These are phyloP conservation scores for Microcebus murinus DNA, from an alignment of 2,113 vertebrate genomes.

Conservation along the genomic window DNA sequence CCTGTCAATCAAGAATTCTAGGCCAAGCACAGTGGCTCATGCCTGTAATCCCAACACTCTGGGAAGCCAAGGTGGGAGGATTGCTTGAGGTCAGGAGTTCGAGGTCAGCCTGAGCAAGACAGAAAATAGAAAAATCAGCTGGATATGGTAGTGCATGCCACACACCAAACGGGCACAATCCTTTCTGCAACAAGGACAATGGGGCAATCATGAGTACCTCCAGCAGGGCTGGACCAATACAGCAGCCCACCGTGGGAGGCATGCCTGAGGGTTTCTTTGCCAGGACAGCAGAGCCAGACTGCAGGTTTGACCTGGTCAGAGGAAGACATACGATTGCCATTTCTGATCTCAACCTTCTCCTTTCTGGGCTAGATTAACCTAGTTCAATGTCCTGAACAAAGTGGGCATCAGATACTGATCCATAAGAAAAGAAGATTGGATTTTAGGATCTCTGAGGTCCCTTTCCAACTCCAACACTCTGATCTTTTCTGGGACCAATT, in stretches of 20 bases:
- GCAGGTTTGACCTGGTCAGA: background rate
- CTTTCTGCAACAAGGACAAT: background rate
- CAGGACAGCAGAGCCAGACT: background rate
- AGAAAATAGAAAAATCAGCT: too few relatives aligned
- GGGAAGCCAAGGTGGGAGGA: too few relatives aligned
- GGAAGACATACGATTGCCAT: background rate
- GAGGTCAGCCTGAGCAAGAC: too few relatives aligned
- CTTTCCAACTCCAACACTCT: background rate
- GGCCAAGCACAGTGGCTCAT: too few relatives aligned
- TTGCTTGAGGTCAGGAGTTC: too few relatives aligned
- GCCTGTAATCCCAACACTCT: too few relatives aligned
- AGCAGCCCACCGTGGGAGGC: background rate
- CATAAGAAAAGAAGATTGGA: background rate
- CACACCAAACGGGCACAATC: background rate
- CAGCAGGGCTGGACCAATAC: too few relatives aligned
- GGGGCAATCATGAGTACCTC: background rate
- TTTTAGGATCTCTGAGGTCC: background rate
- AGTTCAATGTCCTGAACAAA: background rate
- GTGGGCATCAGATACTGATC: background rate
- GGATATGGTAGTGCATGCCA: too few relatives aligned
- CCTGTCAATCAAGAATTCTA: background rate
- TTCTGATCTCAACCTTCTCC: background rate
- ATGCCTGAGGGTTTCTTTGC: accelerated
- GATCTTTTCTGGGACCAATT: background rate
- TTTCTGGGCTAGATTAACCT: background rate